A percentile compares a stretch with the other conserved stretches of the same genome.
These are phyloP conservation scores for Phyllotreta striolata DNA, from an alignment of 2,888 invertebrate species.

Conservation along the genomic window DNA sequence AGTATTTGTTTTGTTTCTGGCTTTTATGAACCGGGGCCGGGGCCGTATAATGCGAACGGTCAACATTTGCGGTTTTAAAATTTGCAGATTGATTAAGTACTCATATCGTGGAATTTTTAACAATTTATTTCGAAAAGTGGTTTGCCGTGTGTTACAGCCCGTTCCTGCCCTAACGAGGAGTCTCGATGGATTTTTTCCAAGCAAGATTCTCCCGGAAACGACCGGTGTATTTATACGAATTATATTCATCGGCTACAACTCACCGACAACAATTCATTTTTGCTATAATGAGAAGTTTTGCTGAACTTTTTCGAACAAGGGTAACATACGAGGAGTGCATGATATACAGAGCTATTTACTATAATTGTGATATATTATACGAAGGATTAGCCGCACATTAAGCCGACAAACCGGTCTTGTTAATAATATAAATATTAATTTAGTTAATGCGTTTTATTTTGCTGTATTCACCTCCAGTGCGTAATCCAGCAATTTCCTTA, in stretches of 20 bases:
- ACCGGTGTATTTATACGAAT: too few relatives aligned
- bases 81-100: slow-evolving; percentile 24
- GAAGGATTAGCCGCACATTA: slow-evolving; percentile 15
- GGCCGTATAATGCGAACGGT: slow-evolving; percentile 23
- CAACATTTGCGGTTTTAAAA: slow-evolving; percentile 31
- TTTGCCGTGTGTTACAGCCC: too few relatives aligned
- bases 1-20: slow-evolving; percentile 20
- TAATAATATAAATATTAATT: slow-evolving; percentile 32
- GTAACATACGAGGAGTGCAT: too few relatives aligned
- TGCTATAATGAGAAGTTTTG: too few relatives aligned
- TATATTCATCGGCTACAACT: too few relatives aligned
- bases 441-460: slow-evolving; percentile 23
- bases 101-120: slow-evolving; percentile 15
- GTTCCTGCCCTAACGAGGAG: too few relatives aligned
- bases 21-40: slow-evolving; percentile 21
- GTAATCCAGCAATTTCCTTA: slow-evolving; percentile 25
- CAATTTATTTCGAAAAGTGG: neutral
- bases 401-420: slow-evolving; percentile 9
- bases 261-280: too few relatives aligned
- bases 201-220: too few relatives aligned
- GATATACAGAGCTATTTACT: neutral
- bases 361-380: slow-evolving; percentile 8
- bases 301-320: too few relatives aligned
- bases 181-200: too few relatives aligned
- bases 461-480: slow-evolving; percentile 13